Base-by-base conservation (phyloP, 2,113 vertebrate species). In the Strix aluco region DNA sequence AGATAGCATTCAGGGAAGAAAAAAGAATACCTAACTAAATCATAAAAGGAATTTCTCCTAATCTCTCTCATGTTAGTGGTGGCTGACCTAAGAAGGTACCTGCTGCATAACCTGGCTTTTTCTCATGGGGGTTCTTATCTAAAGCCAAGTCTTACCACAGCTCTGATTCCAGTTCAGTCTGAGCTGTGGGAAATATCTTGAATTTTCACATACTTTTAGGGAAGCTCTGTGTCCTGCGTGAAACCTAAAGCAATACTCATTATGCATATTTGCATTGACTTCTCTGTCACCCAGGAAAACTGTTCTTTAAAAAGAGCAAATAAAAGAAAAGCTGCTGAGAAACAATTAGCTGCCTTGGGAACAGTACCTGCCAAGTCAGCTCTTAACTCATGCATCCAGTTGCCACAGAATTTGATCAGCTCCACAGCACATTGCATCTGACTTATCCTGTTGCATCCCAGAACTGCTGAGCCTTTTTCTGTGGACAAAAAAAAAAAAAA, bases 21-120 rank as follows among this genome's bases (percentile, higher is more conserved):
- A 82, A 95, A 93, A 93, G 30, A 92, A 87, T 54, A 74, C 29
- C 51, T 83, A 66, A 44, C 72, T 91, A 92, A 93, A 93, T 96
- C 70, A 91, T 73, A 95, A 95, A 97, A 97, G 81, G 82, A 96
- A 96, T 97, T 96, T 96, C 92, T 97, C 85, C 73, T 96, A 93
- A 95, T 97, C 77, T 96, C 82, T 94, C 81, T 94, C 38, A 27
- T 57, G 40, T 95, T 86, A 97, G 72, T 69, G 15, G 67, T 90
- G 72, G 32, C 59, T 90, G 94, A 88, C 15, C 9, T 38, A 78
- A 86, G 90, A 90, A 91, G 27, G 65, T 94, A 74, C 65, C 88
- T 81, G 90, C 54, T 62, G 79, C 17, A 44, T 73, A 96, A 90
- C 51, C 46, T 52, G 52, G 4, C 9, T 75, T 84, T 81, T 88